A percentile compares a stretch with the other conserved stretches of the same genome.
Conservation (phyloP, 23 tunicate species). For the Phallusia fumigata region DNA sequence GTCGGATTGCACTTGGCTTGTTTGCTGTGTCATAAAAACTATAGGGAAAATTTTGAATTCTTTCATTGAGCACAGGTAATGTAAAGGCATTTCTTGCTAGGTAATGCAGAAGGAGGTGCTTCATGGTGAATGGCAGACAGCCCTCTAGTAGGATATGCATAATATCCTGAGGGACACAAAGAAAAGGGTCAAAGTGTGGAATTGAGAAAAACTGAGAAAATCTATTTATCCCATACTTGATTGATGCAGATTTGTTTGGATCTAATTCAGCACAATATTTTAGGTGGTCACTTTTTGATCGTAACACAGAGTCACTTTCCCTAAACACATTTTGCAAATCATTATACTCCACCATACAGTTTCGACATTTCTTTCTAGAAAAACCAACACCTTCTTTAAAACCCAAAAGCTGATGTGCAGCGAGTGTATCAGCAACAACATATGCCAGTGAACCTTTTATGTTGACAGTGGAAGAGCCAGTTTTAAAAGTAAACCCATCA, state of each 20-base stretch:
- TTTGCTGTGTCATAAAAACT: not conserved
- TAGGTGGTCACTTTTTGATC: not conserved
- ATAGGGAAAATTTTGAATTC: slow-evolving; percentile 20
- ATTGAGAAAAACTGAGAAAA: not conserved
- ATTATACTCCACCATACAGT: not conserved
- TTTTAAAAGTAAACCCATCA: not conserved
- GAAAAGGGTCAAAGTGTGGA: slow-evolving; percentile 20
- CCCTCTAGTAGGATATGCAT: slow-evolving; percentile 28
- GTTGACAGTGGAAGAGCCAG: not conserved
- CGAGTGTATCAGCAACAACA: slow-evolving; percentile 14
- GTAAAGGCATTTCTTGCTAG: slow-evolving; percentile 4
- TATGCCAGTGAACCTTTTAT: slow-evolving; percentile 2
- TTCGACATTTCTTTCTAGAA: slow-evolving; percentile 7
- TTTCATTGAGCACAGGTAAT: slow-evolving; percentile 4
- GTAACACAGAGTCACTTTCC: not conserved
- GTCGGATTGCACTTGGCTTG: not conserved
- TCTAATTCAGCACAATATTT: too few species aligned
- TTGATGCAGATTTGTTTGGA: not conserved
- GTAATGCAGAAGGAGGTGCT: slow-evolving; percentile 3
- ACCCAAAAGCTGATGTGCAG: slow-evolving; percentile 21
- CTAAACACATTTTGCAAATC: not conserved
- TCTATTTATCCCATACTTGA: slow-evolving; percentile 21
- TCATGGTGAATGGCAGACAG: slow-evolving; percentile 4
- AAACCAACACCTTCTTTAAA: slow-evolving; percentile 30
- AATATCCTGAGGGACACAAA: slow-evolving; percentile 15